Percentiles rank a stretch among this genome's conserved stretches.
Conservation (phyloP, 1,140 invertebrate genomes). For the Luehdorfia chinensis region DNA sequence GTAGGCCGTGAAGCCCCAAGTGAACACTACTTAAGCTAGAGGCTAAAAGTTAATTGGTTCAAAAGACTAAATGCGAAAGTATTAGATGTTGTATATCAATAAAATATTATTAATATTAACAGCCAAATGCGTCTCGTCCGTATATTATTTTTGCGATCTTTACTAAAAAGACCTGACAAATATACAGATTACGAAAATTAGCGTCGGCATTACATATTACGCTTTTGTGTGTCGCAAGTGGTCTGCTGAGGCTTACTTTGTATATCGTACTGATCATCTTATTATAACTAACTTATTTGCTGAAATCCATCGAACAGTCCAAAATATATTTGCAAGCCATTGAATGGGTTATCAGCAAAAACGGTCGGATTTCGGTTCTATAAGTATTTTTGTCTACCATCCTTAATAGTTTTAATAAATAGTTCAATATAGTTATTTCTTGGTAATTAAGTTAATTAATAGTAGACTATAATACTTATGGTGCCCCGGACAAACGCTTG, state of each 20-base stretch:
- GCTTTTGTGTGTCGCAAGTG: slow-evolving; percentile 74
- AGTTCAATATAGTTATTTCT: too few species aligned
- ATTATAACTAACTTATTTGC: slow-evolving; percentile 32
- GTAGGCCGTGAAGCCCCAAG: slow-evolving; percentile 16
- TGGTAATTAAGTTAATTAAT: too few species aligned
- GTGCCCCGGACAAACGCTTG: slow-evolving; percentile 24
- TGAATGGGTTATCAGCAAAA: slow-evolving; percentile 45
- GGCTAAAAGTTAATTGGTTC: slow-evolving; percentile 21
- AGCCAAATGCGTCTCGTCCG: slow-evolving; percentile 62
- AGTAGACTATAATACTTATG: too few species aligned
- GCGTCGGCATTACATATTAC: slow-evolving; percentile 22
- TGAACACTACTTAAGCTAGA: slow-evolving; percentile 20
- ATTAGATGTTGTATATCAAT: slow-evolving; percentile 34
- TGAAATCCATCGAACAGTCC: slow-evolving; percentile 45
- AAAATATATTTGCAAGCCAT: slow-evolving; percentile 30
- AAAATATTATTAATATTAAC: slow-evolving; percentile 37
- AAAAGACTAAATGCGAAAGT: slow-evolving; percentile 24
- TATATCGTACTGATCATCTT: slow-evolving; percentile 73
- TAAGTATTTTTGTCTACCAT: too few species aligned
- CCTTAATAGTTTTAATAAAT: too few species aligned
- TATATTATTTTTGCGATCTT: slow-evolving; percentile 39
- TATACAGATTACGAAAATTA: slow-evolving; percentile 13
- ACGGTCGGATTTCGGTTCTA: slow-evolving; percentile 35
- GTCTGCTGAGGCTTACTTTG: slow-evolving; percentile 50
- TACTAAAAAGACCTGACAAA: not conserved